Conservation (phyloP, 2,113 vertebrate genomes). For the Carassius auratus region DNA sequence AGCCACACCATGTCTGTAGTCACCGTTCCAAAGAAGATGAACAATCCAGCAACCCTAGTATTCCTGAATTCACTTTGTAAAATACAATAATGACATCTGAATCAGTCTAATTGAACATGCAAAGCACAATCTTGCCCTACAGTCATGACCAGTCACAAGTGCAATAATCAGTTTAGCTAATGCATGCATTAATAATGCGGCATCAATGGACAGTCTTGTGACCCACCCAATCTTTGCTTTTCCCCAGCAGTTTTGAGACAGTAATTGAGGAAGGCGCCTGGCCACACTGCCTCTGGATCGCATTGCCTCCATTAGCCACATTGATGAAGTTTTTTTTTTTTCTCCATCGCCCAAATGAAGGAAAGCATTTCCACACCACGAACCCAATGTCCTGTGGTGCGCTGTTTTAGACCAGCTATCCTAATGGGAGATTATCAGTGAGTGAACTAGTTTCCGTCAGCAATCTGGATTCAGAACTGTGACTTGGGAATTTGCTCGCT, state of each 20-base stretch:
- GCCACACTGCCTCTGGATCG: conserved; percentile 31
- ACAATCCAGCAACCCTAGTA: neutral
- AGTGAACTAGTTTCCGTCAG: neutral
- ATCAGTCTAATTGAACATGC: neutral
- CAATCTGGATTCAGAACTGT: conserved; percentile 28
- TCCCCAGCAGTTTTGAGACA: conserved; percentile 7
- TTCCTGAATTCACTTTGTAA: neutral
- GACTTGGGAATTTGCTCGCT: conserved; percentile 3
- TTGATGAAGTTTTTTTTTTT: conserved; percentile 43
- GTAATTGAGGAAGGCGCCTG: conserved; percentile 46
- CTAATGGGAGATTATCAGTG: conserved; percentile 8
- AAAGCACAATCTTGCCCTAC: neutral
- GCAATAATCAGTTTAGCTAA: conserved; percentile 5
- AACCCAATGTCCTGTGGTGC: conserved; percentile 19
- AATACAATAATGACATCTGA: neutral
- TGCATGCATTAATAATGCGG: conserved; percentile 3
- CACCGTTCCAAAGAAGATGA: neutral
- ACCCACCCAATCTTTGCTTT: conserved; percentile 8
- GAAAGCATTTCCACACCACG: conserved; percentile 42
- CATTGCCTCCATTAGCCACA: conserved; percentile 28
- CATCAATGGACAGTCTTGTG: neutral
- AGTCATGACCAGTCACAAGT: neutral
- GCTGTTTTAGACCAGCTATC: neutral
- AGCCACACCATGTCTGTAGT: neutral
- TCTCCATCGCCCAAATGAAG: conserved; percentile 31